These are phyloP conservation scores for Falco rusticolus DNA, from an alignment of 2,797 vertebrate species.

Conservation along the genomic window DNA sequence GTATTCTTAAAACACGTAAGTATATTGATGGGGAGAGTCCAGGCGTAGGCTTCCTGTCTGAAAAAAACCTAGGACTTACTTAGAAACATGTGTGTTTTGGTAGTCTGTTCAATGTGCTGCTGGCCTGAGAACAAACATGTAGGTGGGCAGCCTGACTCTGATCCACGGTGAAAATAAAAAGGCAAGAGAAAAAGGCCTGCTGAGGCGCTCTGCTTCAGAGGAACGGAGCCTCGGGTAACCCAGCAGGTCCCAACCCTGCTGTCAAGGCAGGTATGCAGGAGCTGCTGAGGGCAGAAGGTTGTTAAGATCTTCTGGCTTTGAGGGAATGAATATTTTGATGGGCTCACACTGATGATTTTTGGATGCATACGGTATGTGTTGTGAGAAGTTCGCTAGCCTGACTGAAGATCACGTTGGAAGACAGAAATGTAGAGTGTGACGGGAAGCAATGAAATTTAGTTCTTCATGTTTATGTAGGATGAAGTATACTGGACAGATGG, in stretches of 20 bases:
- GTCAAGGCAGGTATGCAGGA: background rate
- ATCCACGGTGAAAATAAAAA: background rate
- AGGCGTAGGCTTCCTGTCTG: background rate
- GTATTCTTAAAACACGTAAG: background rate
- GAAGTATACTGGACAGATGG: background rate
- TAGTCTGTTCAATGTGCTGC: background rate
- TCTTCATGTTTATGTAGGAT: background rate
- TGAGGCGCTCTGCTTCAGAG: background rate
- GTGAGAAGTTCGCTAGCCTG: background rate
- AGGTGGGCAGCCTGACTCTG: background rate
- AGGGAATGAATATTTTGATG: background rate
- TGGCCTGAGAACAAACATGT: background rate
- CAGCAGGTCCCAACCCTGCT: background rate
- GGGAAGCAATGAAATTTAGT: background rate
- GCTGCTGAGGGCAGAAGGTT: background rate
- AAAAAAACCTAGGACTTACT: background rate
- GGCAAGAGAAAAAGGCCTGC: background rate
- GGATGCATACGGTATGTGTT: background rate
- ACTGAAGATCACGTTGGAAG: background rate
- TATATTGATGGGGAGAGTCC: background rate
- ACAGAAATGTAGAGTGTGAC: background rate
- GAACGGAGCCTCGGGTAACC: background rate
- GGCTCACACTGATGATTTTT: background rate
- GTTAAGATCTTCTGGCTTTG: background rate
- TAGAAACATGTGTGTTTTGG: background rate